These are phyloP conservation scores for Ypsolopha sequella DNA, from an alignment of 2,888 invertebrate species.

Conservation along the genomic window DNA sequence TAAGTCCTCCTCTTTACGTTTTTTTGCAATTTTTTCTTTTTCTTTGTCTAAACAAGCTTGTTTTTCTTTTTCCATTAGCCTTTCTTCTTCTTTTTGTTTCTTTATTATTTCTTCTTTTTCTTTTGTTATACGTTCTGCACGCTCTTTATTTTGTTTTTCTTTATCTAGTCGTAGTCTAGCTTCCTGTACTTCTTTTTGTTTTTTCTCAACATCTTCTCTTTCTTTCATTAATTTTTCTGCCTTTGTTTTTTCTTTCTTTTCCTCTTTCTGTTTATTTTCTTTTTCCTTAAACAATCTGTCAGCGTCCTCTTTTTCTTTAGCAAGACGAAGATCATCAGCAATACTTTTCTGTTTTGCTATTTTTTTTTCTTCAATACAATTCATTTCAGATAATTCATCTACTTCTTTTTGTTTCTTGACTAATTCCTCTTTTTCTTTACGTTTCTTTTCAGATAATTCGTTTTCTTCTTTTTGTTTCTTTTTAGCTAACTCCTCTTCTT, in stretches of 20 bases:
- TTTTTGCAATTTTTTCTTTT: constrained; percentile 4
- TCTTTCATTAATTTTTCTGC: constrained; percentile 10
- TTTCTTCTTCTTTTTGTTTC: constrained; percentile 11
- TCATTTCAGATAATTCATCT: too few species aligned
- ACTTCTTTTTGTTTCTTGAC: constrained; percentile 14
- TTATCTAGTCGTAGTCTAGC: constrained; percentile 7
- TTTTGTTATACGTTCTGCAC: constrained; percentile 6
- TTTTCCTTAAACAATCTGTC: constrained; percentile 8
- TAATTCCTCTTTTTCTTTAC: constrained; percentile 13
- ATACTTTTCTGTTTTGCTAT: constrained; percentile 6
- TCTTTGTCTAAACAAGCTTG: constrained; percentile 11
- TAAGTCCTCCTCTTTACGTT: constrained; percentile 8
- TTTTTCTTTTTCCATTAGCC: constrained; percentile 6
- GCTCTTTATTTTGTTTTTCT: constrained; percentile 9
- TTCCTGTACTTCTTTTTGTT: constrained; percentile 1
- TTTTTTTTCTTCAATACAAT: constrained; percentile 10
- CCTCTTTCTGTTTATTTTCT: constrained; percentile 9
- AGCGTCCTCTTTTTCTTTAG: constrained; percentile 11
- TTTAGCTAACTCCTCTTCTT: too few species aligned
- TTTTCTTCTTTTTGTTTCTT: constrained; percentile 10
- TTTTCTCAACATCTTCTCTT: constrained; percentile 5
- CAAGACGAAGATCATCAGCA: constrained; percentile 11
- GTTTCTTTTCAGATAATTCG: constrained; percentile 10
- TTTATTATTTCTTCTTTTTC: constrained; percentile 1
- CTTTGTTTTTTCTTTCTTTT: background rate